Conservation (phyloP, 2,888 invertebrate species). For the Drosophila tanythrix region DNA sequence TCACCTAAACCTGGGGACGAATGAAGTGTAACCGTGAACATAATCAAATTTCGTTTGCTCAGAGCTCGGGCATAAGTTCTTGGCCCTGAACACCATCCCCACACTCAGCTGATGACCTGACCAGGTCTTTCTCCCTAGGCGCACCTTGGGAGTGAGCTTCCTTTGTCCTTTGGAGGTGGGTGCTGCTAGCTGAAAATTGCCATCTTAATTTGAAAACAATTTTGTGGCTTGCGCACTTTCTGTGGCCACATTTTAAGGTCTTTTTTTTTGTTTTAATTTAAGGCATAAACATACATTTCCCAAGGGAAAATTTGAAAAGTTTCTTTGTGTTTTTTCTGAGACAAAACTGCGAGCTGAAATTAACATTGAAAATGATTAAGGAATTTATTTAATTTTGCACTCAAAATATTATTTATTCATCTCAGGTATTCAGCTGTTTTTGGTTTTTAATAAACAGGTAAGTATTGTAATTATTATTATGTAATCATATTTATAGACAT, state of each 20-base stretch:
- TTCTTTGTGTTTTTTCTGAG: neutral
- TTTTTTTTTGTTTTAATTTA: constrained; percentile 27
- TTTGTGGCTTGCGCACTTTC: constrained; percentile 38
- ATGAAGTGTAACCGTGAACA: constrained; percentile 76
- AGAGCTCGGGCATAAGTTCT: constrained; percentile 53
- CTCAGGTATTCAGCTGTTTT: neutral
- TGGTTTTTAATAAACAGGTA: neutral
- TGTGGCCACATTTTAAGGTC: constrained; percentile 31
- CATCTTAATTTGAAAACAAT: constrained; percentile 81
- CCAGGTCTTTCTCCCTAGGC: constrained; percentile 9
- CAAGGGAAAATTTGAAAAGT: constrained; percentile 32
- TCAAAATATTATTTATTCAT: neutral
- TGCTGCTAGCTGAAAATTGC: constrained; percentile 54
- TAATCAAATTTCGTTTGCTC: constrained; percentile 73
- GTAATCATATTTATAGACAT: neutral
- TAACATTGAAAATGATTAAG: neutral
- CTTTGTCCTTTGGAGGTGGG: neutral
- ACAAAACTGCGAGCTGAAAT: neutral
- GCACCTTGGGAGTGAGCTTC: constrained; percentile 8
- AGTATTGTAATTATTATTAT: neutral
- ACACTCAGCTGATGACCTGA: constrained; percentile 22
- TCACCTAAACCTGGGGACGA: constrained; percentile 32
- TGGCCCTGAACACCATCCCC: neutral
- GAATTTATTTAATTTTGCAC: neutral
- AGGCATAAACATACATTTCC: constrained; percentile 62